Base-by-base conservation (phyloP, 2,113 vertebrate genomes). In the Vulpes ferrilata region DNA sequence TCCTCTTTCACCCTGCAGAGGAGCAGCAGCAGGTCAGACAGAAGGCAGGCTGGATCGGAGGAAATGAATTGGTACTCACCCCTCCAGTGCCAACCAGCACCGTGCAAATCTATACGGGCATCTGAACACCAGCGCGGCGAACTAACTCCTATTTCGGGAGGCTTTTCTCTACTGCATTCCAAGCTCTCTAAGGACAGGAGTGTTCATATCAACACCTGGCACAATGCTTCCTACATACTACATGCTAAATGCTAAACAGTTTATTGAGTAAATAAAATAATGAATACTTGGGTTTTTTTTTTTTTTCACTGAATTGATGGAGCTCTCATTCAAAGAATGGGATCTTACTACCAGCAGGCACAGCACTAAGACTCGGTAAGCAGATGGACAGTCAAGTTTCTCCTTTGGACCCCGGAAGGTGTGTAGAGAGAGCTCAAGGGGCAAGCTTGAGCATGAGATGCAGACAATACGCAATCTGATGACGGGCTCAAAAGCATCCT, bases 1-100 rank as follows among this genome's bases (percentile, higher is more conserved):
- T 30, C 99, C 99, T 96, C 99, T 98, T 91, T 99, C 99, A 80
- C 99, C 99, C 99, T 99, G 80, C 0, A 64, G 96, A 97, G 93
- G 85, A 96, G 17, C 97, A 92, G 91, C 62, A 9, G 4, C 0
- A 20, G 0, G 9, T 98, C 64, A 98, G 60, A 30, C 16, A 5
- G 69, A 62, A 12, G n/a, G n/a, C 10, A 2, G 10, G 22, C 13
- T 5, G 13, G 27, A 80, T 11, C 0, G 1, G 57, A 53, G 43
- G 95, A 5, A 4, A 27, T 0, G 9, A 12, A 13, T 4, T 2
- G 1, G 73, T 5, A 1, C 25, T 0, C 73, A 3, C 3, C 7
- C 79, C n/a, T 19, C 65, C 32, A 2, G 79, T 22, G 7, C 6
- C 19, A 12, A 2, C 51, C 25, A 19, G 17, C 64, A 62, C 0